Percentiles rank a stretch among this genome's conserved stretches.
Evolutionary conservation across 2,113 vertebrate genomes (phyloP).

Genomic region (Mionectes macconnelli): DNA sequence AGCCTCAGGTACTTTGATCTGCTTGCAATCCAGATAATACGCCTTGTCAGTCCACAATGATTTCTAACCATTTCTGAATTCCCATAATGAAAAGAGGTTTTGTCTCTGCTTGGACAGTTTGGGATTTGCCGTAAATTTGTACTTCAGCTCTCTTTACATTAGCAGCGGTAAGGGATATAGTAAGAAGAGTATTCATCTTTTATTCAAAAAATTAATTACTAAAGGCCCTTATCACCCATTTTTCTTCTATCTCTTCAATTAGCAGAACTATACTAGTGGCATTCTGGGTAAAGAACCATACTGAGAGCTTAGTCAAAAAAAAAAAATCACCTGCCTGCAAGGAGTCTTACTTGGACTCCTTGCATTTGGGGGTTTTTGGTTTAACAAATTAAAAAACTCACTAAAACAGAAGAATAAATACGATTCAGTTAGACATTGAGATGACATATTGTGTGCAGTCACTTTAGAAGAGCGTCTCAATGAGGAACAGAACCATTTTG

Average conservation of each 20-base stretch:
- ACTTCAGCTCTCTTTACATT: neutral
- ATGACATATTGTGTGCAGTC: neutral
- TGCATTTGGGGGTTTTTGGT: neutral
- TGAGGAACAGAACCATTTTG: neutral
- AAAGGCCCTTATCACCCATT: neutral
- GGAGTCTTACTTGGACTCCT: neutral
- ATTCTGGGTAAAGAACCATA: neutral
- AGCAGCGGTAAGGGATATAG: neutral
- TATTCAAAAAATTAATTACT: neutral
- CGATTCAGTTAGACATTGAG: neutral
- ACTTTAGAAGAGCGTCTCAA: neutral
- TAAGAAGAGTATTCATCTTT: neutral
- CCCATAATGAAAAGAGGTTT: neutral
- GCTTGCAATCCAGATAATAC: neutral
- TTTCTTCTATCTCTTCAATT: neutral
- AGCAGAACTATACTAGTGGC: neutral
- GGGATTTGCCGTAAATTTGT: neutral
- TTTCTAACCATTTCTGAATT: neutral
- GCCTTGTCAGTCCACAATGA: neutral
- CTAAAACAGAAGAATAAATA: neutral
- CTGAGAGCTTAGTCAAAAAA: neutral
- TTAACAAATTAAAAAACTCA: neutral
- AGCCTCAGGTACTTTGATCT: conserved; percentile 10
- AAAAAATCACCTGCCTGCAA: neutral
- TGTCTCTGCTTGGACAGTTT: neutral